phyloP scores from a whole-genome alignment of 2,113 vertebrate genomes.

The Podilymbus podiceps region DNA sequence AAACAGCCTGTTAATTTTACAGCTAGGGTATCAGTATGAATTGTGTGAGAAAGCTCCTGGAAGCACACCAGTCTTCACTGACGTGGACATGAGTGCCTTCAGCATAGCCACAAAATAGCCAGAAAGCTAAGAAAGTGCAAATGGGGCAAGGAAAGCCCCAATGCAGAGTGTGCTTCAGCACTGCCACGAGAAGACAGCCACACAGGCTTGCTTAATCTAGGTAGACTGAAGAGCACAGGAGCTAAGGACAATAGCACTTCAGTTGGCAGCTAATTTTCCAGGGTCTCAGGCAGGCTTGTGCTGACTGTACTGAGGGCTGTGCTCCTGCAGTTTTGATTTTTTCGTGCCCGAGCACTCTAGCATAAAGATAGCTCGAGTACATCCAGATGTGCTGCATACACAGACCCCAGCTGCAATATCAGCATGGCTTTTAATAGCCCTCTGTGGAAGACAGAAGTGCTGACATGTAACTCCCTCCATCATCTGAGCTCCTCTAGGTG shows the following conservation, averaged over 20 bases:
- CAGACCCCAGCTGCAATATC: not conserved
- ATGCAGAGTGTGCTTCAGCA: accelerated
- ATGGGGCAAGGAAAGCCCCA: not conserved
- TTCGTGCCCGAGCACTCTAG: not conserved
- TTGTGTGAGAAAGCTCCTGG: not conserved
- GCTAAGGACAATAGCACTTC: not conserved
- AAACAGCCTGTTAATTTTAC: slow-evolving; percentile 49
- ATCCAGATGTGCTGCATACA: not conserved
- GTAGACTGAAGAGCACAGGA: not conserved
- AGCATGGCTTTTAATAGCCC: slow-evolving; percentile 30
- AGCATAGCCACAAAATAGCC: not conserved
- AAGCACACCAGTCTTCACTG: not conserved
- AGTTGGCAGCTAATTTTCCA: not conserved
- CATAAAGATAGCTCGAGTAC: slow-evolving; percentile 17
- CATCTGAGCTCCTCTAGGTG: not conserved
- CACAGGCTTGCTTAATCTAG: not conserved
- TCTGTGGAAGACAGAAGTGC: not conserved
- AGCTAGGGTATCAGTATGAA: not conserved
- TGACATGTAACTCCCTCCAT: not conserved
- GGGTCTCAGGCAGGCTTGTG: not conserved
- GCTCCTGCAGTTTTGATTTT: not conserved
- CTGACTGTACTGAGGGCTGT: not conserved
- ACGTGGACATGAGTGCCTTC: not conserved
- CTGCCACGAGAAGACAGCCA: not conserved
- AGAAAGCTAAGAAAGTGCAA: not conserved